phyloP scores from a whole-genome alignment of 2,888 invertebrate genomes.

The Hyposoter dolosus region DNA sequence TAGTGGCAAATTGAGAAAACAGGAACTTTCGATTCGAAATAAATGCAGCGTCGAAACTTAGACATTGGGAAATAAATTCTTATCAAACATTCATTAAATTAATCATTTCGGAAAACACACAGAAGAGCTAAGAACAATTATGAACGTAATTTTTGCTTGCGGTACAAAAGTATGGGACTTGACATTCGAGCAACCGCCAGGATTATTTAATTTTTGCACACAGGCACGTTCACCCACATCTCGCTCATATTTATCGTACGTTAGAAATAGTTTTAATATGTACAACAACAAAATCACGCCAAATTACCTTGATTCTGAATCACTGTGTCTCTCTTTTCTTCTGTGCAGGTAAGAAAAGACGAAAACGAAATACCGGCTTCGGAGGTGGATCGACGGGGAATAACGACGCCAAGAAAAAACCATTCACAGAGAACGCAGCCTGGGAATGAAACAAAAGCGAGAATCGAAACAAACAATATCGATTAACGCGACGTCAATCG shows the following conservation, averaged over 20 bases:
- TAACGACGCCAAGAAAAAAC: slow-evolving; percentile 70
- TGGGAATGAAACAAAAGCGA: slow-evolving; percentile 73
- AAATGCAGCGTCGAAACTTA: not conserved
- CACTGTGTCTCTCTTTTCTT: slow-evolving; percentile 74
- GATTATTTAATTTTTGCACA: not conserved
- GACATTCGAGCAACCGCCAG: not conserved
- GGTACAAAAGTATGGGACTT: not conserved
- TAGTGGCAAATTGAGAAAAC: not conserved
- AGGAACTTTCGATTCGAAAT: not conserved
- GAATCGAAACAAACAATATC: not conserved
- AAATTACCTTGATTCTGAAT: slow-evolving; percentile 70
- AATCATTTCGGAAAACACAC: not conserved
- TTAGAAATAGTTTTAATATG: not conserved
- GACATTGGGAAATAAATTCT: not conserved
- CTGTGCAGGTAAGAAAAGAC: slow-evolving; percentile 80
- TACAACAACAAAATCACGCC: slow-evolving; percentile 1
- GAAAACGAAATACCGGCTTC: slow-evolving; percentile 75
- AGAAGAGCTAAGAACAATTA: not conserved
- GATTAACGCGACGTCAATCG: not conserved
- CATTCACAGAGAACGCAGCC: slow-evolving; percentile 76
- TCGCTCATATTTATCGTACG: not conserved
- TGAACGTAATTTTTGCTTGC: no score
- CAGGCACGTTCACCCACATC: not conserved
- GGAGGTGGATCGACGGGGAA: slow-evolving; percentile 63
- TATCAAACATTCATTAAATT: not conserved